These are phyloP conservation scores for Aleiodes leptofemur DNA, from an alignment of 2,888 invertebrate species.

Conservation along the genomic window DNA sequence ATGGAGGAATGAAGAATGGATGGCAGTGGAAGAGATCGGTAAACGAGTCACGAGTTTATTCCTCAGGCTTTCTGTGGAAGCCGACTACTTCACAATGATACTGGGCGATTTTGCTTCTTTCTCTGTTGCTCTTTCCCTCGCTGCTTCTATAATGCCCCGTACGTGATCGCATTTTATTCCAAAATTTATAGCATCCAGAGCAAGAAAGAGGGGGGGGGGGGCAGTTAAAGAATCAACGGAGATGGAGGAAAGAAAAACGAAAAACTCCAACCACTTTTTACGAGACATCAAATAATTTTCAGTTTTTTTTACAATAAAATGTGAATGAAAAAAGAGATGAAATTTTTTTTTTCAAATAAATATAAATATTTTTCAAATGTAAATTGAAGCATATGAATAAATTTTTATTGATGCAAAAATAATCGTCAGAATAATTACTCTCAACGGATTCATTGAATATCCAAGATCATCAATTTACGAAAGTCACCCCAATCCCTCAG, in stretches of 20 bases:
- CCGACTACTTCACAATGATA: constrained; percentile 3
- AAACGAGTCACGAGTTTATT: constrained; percentile 57
- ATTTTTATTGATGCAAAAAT: constrained; percentile 30
- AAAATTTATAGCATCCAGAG: constrained; percentile 63
- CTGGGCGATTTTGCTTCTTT: constrained; percentile 17
- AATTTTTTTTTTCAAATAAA: constrained; percentile 30
- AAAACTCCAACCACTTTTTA: constrained; percentile 49
- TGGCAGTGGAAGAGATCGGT: constrained; percentile 44
- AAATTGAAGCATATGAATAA: not conserved
- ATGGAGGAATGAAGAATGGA: constrained; percentile 28
- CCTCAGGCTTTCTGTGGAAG: constrained; percentile 26
- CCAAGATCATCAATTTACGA: constrained; percentile 24
- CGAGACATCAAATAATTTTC: constrained; percentile 38
- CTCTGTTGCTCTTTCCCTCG: constrained; percentile 40
- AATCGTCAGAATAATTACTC: not conserved
- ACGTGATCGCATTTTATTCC: constrained; percentile 65
- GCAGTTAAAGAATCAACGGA: constrained; percentile 25
- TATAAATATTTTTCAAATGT: constrained; percentile 17
- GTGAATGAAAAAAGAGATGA: constrained; percentile 27
- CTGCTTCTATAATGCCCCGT: constrained; percentile 53
- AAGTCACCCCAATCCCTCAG: constrained; percentile 9
- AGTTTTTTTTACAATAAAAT: constrained; percentile 32
- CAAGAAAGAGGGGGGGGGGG: constrained; percentile 15
- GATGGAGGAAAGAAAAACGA: constrained; percentile 3
- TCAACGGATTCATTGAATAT: constrained; percentile 24